Evolutionary conservation across 2,888 invertebrate genomes (phyloP).

Genomic region (Dione juno): DNA sequence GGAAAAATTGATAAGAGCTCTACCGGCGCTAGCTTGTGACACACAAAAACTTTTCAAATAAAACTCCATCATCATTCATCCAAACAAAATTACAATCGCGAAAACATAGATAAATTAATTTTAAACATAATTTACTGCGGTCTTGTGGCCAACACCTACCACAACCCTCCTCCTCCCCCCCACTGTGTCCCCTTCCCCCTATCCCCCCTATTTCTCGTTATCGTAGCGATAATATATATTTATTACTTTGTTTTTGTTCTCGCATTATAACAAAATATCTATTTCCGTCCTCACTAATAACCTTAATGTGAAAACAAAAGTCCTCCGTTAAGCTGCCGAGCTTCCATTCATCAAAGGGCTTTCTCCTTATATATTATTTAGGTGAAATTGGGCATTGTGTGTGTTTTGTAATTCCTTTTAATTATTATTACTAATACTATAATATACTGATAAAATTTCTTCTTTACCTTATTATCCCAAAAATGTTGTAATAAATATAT

Average conservation of each 20-base stretch:
- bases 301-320: constrained; percentile 10
- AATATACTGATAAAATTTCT: no score
- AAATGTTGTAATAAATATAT: no score
- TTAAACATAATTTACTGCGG: constrained; percentile 42
- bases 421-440: not conserved
- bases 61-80: constrained; percentile 46
- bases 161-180: not conserved
- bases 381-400: not conserved
- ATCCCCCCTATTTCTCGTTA: not conserved
- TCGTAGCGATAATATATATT: constrained; percentile 21
- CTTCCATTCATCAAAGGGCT: constrained; percentile 11
- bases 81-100: constrained; percentile 42
- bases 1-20: no score
- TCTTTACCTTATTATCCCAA: no score
- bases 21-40: not conserved
- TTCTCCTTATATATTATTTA: not conserved
- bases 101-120: constrained; percentile 46
- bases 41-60: constrained; percentile 42
- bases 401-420: not conserved
- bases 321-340: constrained; percentile 6
- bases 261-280: constrained; percentile 23
- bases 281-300: constrained; percentile 11
- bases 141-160: not conserved
- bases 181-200: not conserved
- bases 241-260: constrained; percentile 23